Evolutionary conservation across 1,140 invertebrate species (phyloP), one percentile per base, ranked within the genome.

Genomic region (Limonius californicus): DNA sequence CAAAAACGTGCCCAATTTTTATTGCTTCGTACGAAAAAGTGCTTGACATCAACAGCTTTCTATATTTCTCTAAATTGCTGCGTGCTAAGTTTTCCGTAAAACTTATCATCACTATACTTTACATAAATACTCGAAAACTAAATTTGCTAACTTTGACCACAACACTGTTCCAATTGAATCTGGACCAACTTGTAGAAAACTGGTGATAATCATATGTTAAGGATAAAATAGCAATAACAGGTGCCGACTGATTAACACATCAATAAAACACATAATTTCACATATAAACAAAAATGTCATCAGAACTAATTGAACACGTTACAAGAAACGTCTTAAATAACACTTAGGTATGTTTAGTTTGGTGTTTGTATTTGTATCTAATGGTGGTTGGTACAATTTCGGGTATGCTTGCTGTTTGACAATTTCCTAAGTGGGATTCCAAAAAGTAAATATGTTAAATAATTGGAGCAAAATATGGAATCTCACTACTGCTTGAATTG

Each of bases 201-300:
- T 65, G 64, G 47, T 62, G 64, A 65, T 50, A 21, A 50, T 57
- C 14, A 57, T 43, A 35, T 47, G 16, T 23, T 47, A 20, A 47
- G 43, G 23, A 21, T 39, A 16, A 30, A 27, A 59, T 19, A 59
- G n/a, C 7, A 30, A 27, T 59, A 68, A 50, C 68, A 69, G 68
- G 68, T 67, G 68, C 68, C 68, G 68, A 69, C 68, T 69, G 68
- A 69, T 59, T 57, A 32, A 55, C 20, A 27, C 54, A 55, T 50
- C 45, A 50, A 50, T 18, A 12, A 39, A 14, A 39, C 20, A 50
- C 45, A 18, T 21, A 50, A 50, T 3, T 21, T 45, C 42, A 39
- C 20, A 50, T 21, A 16, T 50, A 50, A 18, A 18, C 45, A 50
- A 50, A 50, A 39, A 39, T 32, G n/a, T 18, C 8, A 18, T 50